phyloP scores from a whole-genome alignment of 1,140 invertebrate genomes.

The Phortica variegata region DNA sequence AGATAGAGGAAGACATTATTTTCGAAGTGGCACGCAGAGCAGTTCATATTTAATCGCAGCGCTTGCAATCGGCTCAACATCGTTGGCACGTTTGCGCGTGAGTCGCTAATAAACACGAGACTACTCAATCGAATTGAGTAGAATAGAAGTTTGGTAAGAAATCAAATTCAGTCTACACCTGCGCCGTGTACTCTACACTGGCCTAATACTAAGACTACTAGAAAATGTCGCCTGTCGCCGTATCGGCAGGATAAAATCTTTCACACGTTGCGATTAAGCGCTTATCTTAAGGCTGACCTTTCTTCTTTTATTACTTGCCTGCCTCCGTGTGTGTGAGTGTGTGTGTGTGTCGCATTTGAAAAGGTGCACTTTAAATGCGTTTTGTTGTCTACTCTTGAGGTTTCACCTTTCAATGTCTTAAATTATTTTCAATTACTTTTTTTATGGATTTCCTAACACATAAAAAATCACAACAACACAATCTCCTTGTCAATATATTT shows the following conservation, averaged over 20 bases:
- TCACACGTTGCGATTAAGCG: constrained; percentile 13
- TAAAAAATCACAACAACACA: constrained; percentile 19
- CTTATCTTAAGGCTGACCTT: background rate
- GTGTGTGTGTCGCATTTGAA: constrained; percentile 4
- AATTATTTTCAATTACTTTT: constrained; percentile 50
- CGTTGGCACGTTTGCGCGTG: constrained; percentile 28
- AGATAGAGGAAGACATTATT: constrained; percentile 25
- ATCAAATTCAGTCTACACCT: constrained; percentile 2
- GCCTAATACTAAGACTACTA: constrained; percentile 15
- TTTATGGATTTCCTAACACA: constrained; percentile 31
- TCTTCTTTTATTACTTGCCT: too few relatives aligned
- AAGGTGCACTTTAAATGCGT: constrained; percentile 15
- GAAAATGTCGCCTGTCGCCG: constrained; percentile 12
- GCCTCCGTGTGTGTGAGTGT: too few relatives aligned
- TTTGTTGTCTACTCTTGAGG: constrained; percentile 9
- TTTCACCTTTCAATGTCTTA: constrained; percentile 23
- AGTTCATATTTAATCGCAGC: constrained; percentile 12
- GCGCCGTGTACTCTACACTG: background rate
- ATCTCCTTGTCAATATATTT: constrained; percentile 6
- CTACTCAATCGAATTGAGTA: background rate
- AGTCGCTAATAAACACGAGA: background rate
- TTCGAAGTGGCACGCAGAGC: constrained; percentile 6
- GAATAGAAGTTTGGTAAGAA: constrained; percentile 5
- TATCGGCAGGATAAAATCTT: constrained; percentile 15
- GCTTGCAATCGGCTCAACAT: constrained; percentile 26